phyloP scores from a whole-genome alignment of 2,797 vertebrate species.

The Rhyacichthys aspro region DNA sequence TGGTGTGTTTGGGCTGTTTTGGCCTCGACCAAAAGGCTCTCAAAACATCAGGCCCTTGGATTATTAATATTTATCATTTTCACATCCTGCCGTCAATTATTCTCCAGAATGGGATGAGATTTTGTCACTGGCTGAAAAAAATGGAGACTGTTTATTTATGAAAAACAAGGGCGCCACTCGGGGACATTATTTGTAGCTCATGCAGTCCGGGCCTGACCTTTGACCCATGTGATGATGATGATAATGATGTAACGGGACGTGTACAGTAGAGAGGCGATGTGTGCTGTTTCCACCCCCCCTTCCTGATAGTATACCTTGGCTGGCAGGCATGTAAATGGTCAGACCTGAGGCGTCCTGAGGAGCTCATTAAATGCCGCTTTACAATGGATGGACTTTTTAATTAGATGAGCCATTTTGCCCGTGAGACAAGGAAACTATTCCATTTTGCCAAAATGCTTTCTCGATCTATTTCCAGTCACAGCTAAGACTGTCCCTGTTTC shows the following conservation, averaged over 20 bases:
- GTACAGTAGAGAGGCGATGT: conserved; percentile 1
- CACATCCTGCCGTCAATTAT: conserved; percentile 75
- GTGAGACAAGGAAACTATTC: conserved; percentile 26
- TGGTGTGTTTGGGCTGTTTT: conserved; percentile 65
- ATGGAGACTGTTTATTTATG: conserved; percentile 67
- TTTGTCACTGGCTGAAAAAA: conserved; percentile 60
- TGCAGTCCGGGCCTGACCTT: conserved; percentile 35
- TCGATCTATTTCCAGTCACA: neutral
- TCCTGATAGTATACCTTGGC: conserved; percentile 21
- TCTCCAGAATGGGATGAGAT: conserved; percentile 67
- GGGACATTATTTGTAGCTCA: conserved; percentile 43
- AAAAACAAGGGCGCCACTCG: conserved; percentile 56
- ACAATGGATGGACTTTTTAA: conserved; percentile 45
- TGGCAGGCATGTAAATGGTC: conserved; percentile 33
- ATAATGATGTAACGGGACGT: conserved; percentile 8
- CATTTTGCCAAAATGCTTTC: conserved; percentile 15
- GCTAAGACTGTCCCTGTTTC: conserved; percentile 1
- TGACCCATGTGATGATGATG: conserved; percentile 40
- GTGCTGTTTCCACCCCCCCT: conserved; percentile 2
- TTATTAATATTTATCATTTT: conserved; percentile 80
- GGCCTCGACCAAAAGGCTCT: conserved; percentile 54
- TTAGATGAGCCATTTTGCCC: conserved; percentile 42
- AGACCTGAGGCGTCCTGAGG: conserved; percentile 31
- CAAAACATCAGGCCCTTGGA: conserved; percentile 65
- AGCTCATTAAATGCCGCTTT: conserved; percentile 53